Percentiles rank a stretch among this genome's conserved stretches.
Evolutionary conservation across 2,113 vertebrate genomes (phyloP).

Genomic region (Caloenas nicobarica): DNA sequence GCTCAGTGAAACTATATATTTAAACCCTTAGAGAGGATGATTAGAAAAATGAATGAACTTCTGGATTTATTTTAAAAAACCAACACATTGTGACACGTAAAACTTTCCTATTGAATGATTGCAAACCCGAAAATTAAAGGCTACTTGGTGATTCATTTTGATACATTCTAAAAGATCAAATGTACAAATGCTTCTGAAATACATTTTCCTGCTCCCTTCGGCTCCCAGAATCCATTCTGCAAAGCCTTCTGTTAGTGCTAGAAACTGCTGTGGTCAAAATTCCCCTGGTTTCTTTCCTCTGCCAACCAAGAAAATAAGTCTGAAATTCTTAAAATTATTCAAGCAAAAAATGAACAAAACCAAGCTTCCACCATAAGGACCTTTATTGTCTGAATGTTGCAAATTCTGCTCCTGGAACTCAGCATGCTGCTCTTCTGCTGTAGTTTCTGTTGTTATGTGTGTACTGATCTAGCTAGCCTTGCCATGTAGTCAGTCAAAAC

Average conservation of each 20-base stretch:
- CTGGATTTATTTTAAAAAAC: not conserved
- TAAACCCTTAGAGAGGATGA: not conserved
- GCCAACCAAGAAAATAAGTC: not conserved
- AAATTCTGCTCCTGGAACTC: not conserved
- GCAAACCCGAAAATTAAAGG: not conserved
- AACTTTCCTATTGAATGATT: not conserved
- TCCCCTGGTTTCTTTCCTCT: not conserved
- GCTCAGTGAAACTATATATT: not conserved
- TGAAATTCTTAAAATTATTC: not conserved
- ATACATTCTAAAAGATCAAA: not conserved
- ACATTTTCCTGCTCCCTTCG: not conserved
- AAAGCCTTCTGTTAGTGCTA: not conserved
- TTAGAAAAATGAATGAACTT: not conserved
- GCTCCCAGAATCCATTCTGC: not conserved
- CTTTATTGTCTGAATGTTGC: not conserved
- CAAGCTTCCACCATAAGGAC: not conserved
- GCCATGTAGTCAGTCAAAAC: not conserved
- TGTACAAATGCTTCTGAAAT: not conserved
- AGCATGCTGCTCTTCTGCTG: not conserved
- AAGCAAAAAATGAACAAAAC: not conserved
- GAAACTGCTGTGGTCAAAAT: not conserved
- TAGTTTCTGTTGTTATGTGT: not conserved
- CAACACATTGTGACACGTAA: not conserved
- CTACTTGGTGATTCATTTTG: fast-evolving
- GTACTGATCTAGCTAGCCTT: not conserved